Evolutionary conservation across 1,140 invertebrate genomes (phyloP), one percentile per base, ranked within the genome.

Genomic region (Calliphora vicina): DNA sequence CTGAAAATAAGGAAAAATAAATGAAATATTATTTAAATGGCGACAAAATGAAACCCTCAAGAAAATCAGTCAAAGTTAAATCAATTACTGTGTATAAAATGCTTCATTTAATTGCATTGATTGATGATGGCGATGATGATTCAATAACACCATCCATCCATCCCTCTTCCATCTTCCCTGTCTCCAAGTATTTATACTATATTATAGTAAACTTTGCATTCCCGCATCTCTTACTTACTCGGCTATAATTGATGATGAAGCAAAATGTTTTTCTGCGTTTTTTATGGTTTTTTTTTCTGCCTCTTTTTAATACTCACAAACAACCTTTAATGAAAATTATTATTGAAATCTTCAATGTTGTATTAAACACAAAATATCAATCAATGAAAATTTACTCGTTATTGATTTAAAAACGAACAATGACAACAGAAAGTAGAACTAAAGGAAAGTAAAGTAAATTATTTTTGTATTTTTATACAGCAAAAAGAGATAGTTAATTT

Each of bases 101-200:
- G 74, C 74, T 78, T 78, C 74, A 78, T 78, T 78, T 78, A 78
- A 78, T 78, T 78, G 74, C 42, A 78, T 78, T 78, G 74, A 78
- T 78, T 78, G 74, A 78, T 78, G 74, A 42, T 20, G 73, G 29
- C 8, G 50, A 57, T 57, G 15, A 23, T 67, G 61, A 67, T 67
- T 67, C 61, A 67, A 67, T 67, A 35, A 67, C n/a, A 23, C 20
- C n/a, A 23, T 17, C n/a, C n/a, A 13, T 1, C 50, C n/a, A n/a
- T n/a, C n/a, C n/a, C n/a, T n/a, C n/a, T n/a, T n/a, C n/a, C 17
- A 5, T 4, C 12, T 57, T 57, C n/a, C 15, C n/a, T 17, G 15
- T n/a, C 50, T 1, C 15, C 15, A 17, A n/a, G 15, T n/a, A 8
- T n/a, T 5, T n/a, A 57, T n/a, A n/a, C n/a, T n/a, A n/a, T n/a